Evolutionary conservation across 2,888 invertebrate genomes (phyloP).

Genomic region (Lithophane socia): DNA sequence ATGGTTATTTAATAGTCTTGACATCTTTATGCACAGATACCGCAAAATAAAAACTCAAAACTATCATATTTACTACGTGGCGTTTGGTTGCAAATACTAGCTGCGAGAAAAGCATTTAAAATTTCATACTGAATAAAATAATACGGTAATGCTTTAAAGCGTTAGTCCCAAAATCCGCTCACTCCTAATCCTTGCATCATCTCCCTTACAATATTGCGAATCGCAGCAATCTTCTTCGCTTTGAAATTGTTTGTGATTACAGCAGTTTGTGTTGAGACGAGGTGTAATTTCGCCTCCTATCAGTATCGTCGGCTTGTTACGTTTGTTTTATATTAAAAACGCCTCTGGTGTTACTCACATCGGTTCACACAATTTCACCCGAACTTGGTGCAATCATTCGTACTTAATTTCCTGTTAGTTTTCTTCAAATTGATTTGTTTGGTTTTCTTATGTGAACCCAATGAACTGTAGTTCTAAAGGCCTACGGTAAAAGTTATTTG

Average conservation of each 20-base stretch:
- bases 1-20: background rate
- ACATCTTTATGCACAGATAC: background rate
- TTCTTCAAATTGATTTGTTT: slow-evolving; percentile 50
- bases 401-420: slow-evolving; percentile 39
- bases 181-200: slow-evolving; percentile 46
- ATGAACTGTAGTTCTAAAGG: slow-evolving; percentile 29
- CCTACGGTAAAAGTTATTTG: slow-evolving; percentile 4
- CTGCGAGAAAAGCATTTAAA: background rate
- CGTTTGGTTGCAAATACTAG: background rate
- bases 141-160: background rate
- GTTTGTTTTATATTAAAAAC: slow-evolving; percentile 76
- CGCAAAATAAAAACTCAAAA: background rate
- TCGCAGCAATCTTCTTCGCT: slow-evolving; percentile 81
- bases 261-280: slow-evolving; percentile 78
- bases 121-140: background rate
- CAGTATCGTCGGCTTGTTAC: slow-evolving; percentile 68
- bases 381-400: slow-evolving; percentile 48
- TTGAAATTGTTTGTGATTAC: slow-evolving; percentile 85
- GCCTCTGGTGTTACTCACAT: slow-evolving; percentile 62
- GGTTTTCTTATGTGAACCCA: slow-evolving; percentile 22
- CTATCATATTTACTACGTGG: background rate
- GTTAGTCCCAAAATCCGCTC: slow-evolving; percentile 26
- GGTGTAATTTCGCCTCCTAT: slow-evolving; percentile 81
- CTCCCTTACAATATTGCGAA: slow-evolving; percentile 76
- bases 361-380: slow-evolving; percentile 58